phyloP scores from a whole-genome alignment of 2,113 vertebrate species.

The Chloroceryle aenea region DNA sequence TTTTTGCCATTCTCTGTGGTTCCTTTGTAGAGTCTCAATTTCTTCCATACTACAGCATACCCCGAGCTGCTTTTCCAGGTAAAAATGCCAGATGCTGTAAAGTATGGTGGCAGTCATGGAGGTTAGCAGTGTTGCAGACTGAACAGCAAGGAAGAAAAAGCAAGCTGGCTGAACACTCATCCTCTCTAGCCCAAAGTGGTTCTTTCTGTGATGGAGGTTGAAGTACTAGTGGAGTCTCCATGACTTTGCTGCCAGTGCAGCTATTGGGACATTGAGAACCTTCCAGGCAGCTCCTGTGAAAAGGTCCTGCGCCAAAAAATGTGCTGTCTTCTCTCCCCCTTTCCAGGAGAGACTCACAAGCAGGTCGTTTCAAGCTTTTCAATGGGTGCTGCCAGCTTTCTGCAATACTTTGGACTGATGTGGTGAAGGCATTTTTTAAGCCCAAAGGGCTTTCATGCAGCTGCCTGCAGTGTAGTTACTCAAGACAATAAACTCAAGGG shows the following conservation, averaged over 20 bases:
- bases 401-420: not conserved
- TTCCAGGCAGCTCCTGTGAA: not conserved
- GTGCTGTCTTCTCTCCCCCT: not conserved
- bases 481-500: not conserved
- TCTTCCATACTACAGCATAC: not conserved
- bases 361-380: not conserved
- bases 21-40: not conserved
- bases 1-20: not conserved
- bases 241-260: accelerated
- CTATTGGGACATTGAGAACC: not conserved
- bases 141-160: not conserved
- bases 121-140: not conserved
- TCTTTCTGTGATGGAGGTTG: not conserved
- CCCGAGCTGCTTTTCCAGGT: not conserved
- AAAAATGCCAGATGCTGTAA: not conserved
- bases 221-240: not conserved
- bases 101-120: not conserved
- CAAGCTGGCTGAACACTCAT: not conserved
- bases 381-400: not conserved
- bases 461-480: not conserved
- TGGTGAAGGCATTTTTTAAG: not conserved
- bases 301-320: not conserved
- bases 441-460: not conserved
- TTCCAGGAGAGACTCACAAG: not conserved
- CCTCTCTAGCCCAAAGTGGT: not conserved